phyloP scores from a whole-genome alignment of 1,140 invertebrate species.

The Halictus rubicundus region DNA sequence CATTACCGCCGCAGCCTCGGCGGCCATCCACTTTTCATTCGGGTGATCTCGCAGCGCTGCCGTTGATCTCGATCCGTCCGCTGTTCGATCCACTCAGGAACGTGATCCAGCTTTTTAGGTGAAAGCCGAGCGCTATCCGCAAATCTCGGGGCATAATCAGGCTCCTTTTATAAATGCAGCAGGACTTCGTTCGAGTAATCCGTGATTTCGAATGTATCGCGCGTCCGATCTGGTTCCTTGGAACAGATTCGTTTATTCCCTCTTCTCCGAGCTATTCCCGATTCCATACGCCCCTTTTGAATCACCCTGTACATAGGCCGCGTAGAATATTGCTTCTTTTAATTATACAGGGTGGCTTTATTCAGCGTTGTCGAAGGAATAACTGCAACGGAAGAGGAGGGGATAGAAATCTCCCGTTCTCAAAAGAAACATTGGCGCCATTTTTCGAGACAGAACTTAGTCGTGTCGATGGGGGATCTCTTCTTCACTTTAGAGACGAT shows the following conservation, averaged over 20 bases:
- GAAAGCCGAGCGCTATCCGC: background rate
- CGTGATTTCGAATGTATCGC: conserved; percentile 16
- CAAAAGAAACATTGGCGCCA: no score
- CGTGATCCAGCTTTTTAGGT: conserved; percentile 4
- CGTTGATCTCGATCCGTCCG: background rate
- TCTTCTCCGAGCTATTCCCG: background rate
- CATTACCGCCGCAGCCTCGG: conserved; percentile 5
- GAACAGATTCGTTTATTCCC: conserved; percentile 1
- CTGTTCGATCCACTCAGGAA: conserved; percentile 7
- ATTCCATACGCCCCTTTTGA: background rate
- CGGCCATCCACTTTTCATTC: background rate
- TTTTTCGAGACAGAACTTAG: no score
- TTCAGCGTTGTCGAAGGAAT: no score
- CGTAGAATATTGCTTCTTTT: no score
- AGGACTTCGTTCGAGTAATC: conserved; percentile 36
- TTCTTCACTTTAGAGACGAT: no score
- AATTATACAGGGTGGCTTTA: no score
- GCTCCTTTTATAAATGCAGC: conserved; percentile 24
- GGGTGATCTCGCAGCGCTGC: background rate
- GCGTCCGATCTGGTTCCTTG: conserved; percentile 1
- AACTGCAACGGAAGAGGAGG: no score
- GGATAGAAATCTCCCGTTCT: no score
- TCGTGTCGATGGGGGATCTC: no score
- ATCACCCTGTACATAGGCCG: no score
- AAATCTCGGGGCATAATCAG: conserved; percentile 26